These are phyloP conservation scores for Corvus hawaiiensis DNA, from an alignment of 2,113 vertebrate genomes.

Conservation along the genomic window DNA sequence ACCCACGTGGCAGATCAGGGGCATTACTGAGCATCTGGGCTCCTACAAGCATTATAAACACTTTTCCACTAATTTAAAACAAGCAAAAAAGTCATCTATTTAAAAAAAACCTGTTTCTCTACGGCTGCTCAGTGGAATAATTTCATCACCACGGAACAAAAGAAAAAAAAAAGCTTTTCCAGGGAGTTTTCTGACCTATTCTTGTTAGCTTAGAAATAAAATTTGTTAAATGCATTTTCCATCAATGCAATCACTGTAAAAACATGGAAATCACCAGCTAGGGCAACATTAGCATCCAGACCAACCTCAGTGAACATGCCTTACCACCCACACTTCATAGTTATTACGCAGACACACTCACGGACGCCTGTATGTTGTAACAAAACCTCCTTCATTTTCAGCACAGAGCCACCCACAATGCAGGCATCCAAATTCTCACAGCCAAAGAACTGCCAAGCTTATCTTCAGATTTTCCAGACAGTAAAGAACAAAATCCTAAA, in stretches of 20 bases:
- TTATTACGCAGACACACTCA: background rate
- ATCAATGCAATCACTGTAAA: conserved; percentile 22
- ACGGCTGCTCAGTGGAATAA: background rate
- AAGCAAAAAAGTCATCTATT: background rate
- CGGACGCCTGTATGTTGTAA: background rate
- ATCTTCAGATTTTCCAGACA: background rate
- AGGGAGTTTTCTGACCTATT: background rate
- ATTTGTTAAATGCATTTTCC: conserved; percentile 58
- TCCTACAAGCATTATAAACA: background rate
- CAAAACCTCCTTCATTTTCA: conserved; percentile 16
- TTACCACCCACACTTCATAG: conserved; percentile 7
- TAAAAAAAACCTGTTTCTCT: background rate
- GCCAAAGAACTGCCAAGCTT: background rate
- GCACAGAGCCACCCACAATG: background rate
- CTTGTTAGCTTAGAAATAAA: background rate
- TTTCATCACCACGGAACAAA: background rate
- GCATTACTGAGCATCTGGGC: background rate
- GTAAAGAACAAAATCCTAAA: background rate
- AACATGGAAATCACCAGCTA: conserved; percentile 4
- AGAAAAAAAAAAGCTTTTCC: background rate
- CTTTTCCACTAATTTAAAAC: background rate
- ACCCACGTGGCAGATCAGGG: background rate
- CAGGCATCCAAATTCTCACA: background rate
- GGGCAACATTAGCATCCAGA: background rate
- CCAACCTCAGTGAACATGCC: background rate